Conservation (phyloP, 2,888 invertebrate genomes). For the Trisateles emortualis region DNA sequence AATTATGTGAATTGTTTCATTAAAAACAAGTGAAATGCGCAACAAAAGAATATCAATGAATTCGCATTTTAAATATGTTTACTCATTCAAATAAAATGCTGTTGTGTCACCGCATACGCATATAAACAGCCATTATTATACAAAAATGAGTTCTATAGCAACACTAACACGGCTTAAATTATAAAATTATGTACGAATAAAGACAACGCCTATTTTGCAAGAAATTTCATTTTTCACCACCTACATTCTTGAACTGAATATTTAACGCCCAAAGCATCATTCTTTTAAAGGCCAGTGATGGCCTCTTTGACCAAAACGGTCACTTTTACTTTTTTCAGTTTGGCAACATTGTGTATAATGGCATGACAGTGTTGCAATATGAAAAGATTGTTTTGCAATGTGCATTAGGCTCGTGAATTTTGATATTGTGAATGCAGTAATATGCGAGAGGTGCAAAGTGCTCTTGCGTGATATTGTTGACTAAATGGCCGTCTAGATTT, state of each 20-base stretch:
- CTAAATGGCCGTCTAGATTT: background rate
- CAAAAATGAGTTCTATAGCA: background rate
- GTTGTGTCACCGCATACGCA: background rate
- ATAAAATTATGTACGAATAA: conserved; percentile 8
- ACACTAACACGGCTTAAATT: background rate
- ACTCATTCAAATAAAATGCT: background rate
- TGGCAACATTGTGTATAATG: conserved; percentile 30
- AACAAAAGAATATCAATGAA: background rate
- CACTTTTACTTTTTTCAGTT: conserved; percentile 44
- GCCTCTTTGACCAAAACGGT: conserved; percentile 13
- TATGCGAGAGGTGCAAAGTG: conserved; percentile 11
- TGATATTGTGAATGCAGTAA: conserved; percentile 10
- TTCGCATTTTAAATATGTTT: background rate
- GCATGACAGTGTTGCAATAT: conserved; percentile 23
- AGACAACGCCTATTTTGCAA: conserved; percentile 25
- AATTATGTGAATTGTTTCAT: background rate
- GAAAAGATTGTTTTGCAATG: conserved; percentile 30
- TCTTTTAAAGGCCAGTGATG: conserved; percentile 16
- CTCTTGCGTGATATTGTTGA: background rate
- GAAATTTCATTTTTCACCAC: conserved; percentile 19
- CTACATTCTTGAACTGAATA: conserved; percentile 12
- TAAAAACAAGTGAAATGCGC: background rate
- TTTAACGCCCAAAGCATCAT: conserved; percentile 20
- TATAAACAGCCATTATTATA: background rate
- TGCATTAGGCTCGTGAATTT: conserved; percentile 17